Base-by-base conservation (phyloP, 2,888 invertebrate species). In the Cyclophora punctaria region DNA sequence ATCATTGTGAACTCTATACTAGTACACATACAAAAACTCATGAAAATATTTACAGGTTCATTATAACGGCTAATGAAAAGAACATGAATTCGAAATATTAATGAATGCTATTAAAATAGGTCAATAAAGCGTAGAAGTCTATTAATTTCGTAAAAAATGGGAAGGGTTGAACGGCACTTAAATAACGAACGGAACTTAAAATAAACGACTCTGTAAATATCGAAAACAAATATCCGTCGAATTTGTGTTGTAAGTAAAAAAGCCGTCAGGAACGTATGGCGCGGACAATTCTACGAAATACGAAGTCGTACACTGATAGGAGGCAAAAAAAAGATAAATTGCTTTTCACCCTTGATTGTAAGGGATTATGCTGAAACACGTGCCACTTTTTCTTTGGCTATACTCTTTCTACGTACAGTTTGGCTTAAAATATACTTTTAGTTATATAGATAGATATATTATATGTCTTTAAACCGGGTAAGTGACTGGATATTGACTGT, bases 271-370 rank as follows among this genome's bases (percentile, higher is more conserved):
- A 58, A 55, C 57, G 57, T 58, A 56, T 56, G 57, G 48, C 56
- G 48, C 56, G 49, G 53, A 51, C 41, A 53, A 56, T 20, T 34
- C 44, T 6, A 33, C 44, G 20, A 33, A 33, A 5, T 34, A 5
- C 3, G n/a, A 48, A 44, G 20, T 20, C 42, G 43, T n/a, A 46
- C 33, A 7, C 42, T 41, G 43, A 43, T 43, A 44, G n/a, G 48
- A 51, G 48, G 48, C 48, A 41, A 56, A 53, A 44, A 51, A 57
- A 55, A 56, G 53, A 56, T 60, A 54, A 61, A 57, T 54, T 56
- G 53, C 52, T 48, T 59, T 50, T 50, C 44, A 49, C 35, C 43
- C 45, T 37, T 33, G 49, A 49, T 50, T 52, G 46, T 57, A 57
- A 56, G 45, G 48, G 56, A 52, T 55, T 47, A 48, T 48, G 34